These are phyloP conservation scores for Drosophila mayaguana DNA, from an alignment of 2,888 invertebrate species.

Conservation along the genomic window DNA sequence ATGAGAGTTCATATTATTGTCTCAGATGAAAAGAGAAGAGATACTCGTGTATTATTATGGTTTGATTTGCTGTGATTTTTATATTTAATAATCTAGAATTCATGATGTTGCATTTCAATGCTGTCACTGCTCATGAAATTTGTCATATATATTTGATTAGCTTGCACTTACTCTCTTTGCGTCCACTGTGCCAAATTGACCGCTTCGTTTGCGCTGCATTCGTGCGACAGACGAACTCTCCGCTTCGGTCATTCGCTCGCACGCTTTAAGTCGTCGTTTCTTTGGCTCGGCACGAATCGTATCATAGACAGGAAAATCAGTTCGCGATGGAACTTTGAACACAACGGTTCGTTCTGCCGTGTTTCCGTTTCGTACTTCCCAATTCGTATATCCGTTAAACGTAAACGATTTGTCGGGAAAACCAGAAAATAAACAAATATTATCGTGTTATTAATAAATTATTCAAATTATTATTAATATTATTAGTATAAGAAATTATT, in stretches of 20 bases:
- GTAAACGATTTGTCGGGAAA: constrained; percentile 47
- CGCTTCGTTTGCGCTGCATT: constrained; percentile 43
- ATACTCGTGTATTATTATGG: neutral
- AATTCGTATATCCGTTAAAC: constrained; percentile 44
- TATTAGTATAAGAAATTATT: constrained; percentile 12
- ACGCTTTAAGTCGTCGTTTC: constrained; percentile 31
- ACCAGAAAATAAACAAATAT: constrained; percentile 1
- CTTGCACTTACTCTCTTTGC: neutral
- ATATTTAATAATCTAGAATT: neutral
- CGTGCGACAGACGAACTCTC: constrained; percentile 38
- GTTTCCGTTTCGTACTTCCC: constrained; percentile 51
- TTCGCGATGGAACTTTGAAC: constrained; percentile 75
- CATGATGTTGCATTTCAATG: neutral
- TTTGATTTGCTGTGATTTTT: neutral
- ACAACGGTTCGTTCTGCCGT: constrained; percentile 80
- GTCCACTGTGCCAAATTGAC: constrained; percentile 42
- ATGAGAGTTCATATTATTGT: neutral
- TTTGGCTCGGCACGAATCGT: constrained; percentile 47
- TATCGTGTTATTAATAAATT: constrained; percentile 25
- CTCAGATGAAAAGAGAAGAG: neutral
- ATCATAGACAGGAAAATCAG: constrained; percentile 58
- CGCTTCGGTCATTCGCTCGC: constrained; percentile 41
- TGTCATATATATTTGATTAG: neutral
- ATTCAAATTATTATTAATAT: constrained; percentile 23
- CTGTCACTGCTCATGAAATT: neutral